Base-by-base conservation (phyloP, 2,797 vertebrate species). In the Lepilemur septentrionalis region DNA sequence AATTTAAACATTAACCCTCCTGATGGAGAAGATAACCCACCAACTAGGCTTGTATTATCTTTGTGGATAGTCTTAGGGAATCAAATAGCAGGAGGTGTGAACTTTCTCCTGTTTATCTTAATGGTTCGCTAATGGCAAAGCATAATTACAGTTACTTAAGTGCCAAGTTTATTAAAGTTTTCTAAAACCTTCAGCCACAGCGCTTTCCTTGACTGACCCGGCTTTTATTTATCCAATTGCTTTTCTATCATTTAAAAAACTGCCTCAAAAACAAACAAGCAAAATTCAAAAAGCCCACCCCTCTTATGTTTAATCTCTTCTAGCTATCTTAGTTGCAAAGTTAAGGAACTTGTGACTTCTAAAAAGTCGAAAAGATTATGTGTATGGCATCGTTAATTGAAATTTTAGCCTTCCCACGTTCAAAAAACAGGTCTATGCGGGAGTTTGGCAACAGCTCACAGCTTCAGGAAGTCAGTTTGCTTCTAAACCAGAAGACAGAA, bases 101-200 rank as follows among this genome's bases (percentile, higher is more conserved):
- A 98, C 95, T 97, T 94, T 93, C 94, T 95, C 93, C 81, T 69
- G 87, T 86, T 87, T 81, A 84, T 94, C 95, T 94, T 96, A 98
- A 98, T 73, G 97, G 96, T 91, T 96, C 87, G 96, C 97, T 98
- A 98, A 98, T 95, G 86, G 87, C 59, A 95, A 87, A 81, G 52
- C 91, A 57, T 97, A 97, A 98, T 98, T 97, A 97, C 85, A 88
- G 91, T 76, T 93, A 91, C 91, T 94, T 95, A 93, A 55, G 72
- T 95, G 94, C 63, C 97, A 97, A 97, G 57, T 93, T 81, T 18
- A 92, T 97, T 97, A 97, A 97, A 95, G 87, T 94, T 94, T 97
- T 92, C 15, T 79, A 93, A 95, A 95, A 90, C 84, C 91, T 72
- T 82, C 85, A 89, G 80, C 79, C 91, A 75, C 80, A 50, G 59